These are phyloP conservation scores for Achlya flavicornis DNA, from an alignment of 2,888 invertebrate genomes.

Conservation along the genomic window DNA sequence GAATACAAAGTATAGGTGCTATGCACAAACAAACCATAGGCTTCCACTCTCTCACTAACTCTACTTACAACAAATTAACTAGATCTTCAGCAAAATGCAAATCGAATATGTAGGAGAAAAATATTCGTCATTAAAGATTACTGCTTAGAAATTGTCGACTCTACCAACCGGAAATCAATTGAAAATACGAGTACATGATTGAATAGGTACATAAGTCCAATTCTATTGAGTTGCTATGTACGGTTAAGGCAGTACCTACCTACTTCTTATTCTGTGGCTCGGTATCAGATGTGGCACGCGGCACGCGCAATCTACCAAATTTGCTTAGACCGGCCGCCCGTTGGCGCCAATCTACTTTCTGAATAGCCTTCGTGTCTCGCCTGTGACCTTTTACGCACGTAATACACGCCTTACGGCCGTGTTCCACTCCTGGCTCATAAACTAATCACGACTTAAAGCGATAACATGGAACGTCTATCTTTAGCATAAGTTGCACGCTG, in stretches of 20 bases:
- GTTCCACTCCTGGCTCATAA: constrained; percentile 62
- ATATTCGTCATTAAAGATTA: too few relatives aligned
- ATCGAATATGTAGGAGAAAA: neutral
- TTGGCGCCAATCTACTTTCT: constrained; percentile 81
- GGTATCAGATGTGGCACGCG: constrained; percentile 8
- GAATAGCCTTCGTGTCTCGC: constrained; percentile 81
- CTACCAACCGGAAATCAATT: neutral
- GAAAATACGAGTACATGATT: neutral
- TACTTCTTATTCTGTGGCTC: too few relatives aligned
- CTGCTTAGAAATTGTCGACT: too few relatives aligned
- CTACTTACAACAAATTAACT: neutral
- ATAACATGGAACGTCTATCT: constrained; percentile 33
- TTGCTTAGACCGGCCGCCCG: constrained; percentile 62
- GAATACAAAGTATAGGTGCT: neutral
- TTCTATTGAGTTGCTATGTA: neutral
- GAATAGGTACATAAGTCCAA: neutral
- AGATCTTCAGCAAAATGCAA: neutral
- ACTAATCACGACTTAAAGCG: constrained; percentile 48
- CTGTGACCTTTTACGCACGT: constrained; percentile 79
- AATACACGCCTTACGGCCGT: constrained; percentile 60
- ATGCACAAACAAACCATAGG: neutral
- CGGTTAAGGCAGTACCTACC: too few relatives aligned
- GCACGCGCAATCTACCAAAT: constrained; percentile 66
- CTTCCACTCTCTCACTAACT: neutral
- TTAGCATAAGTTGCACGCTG: constrained; percentile 14